These are phyloP conservation scores for Corythornis leucogaster DNA, from an alignment of 2,797 vertebrate species.

Conservation along the genomic window DNA sequence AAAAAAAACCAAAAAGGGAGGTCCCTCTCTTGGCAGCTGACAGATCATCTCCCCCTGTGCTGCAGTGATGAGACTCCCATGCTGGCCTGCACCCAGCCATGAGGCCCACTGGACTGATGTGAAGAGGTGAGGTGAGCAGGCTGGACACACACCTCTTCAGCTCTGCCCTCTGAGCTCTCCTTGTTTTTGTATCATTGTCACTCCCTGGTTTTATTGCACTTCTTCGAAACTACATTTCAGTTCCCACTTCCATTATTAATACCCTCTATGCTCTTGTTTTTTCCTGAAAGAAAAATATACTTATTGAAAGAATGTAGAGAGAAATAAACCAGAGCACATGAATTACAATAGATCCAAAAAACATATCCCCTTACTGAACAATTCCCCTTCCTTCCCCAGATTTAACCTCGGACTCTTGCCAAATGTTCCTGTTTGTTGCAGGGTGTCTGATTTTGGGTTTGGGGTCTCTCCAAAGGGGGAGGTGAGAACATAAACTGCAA, in stretches of 20 bases:
- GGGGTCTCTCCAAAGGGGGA: constrained; percentile 17
- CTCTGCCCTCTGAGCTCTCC: neutral
- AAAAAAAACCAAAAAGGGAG: neutral
- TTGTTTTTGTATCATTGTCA: neutral
- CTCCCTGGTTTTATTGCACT: constrained; percentile 11
- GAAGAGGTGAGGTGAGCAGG: neutral
- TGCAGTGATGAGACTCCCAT: neutral
- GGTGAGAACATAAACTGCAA: neutral
- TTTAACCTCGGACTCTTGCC: neutral
- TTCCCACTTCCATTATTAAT: neutral
- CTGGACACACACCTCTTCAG: neutral
- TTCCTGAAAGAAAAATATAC: neutral
- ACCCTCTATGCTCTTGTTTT: neutral
- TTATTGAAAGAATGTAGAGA: neutral
- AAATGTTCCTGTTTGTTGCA: constrained; percentile 31
- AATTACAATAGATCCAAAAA: neutral
- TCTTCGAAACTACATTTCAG: constrained; percentile 4
- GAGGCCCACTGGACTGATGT: neutral
- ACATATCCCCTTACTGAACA: neutral
- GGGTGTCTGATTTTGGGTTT: constrained; percentile 31
- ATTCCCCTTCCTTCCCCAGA: neutral
- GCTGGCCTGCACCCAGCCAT: neutral
- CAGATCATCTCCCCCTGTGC: neutral
- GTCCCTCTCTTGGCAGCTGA: neutral
- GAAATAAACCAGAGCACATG: neutral